Evolutionary conservation across 2,797 vertebrate genomes (phyloP).

Genomic region (Hemibagrus guttatus): DNA sequence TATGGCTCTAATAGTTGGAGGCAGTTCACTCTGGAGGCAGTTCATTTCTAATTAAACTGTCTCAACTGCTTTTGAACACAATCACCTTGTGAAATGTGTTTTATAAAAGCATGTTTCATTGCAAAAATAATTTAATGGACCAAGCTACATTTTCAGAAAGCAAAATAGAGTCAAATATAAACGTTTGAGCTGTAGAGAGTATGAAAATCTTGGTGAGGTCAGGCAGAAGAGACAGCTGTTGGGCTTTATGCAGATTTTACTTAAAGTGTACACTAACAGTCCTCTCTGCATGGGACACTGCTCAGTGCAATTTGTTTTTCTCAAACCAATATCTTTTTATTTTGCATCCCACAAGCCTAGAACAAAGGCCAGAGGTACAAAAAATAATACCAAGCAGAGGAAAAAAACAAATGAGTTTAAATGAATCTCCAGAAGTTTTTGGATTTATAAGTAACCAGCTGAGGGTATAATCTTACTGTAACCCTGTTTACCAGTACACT

Average conservation of each 20-base stretch:
- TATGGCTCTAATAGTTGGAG: no score
- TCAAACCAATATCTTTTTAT: background rate
- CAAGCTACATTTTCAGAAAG: background rate
- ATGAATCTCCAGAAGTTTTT: no score
- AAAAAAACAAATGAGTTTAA: background rate
- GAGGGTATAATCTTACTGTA: no score
- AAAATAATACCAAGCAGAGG: background rate
- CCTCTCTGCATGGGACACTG: background rate
- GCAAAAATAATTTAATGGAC: slow-evolving; percentile 14
- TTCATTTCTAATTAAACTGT: slow-evolving; percentile 27
- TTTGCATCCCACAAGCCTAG: background rate
- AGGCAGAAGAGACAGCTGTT: background rate
- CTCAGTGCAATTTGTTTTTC: no score
- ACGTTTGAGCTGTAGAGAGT: slow-evolving; percentile 12
- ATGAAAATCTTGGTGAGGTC: slow-evolving; percentile 3
- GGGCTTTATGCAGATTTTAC: background rate
- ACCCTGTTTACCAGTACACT: no score
- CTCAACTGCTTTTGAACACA: background rate
- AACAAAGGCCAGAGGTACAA: background rate
- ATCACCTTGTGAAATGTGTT: background rate
- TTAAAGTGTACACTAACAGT: background rate
- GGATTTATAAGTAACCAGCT: no score
- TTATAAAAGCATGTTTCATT: background rate
- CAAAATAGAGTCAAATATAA: slow-evolving; percentile 4
- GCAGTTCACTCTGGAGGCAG: background rate